Conservation (phyloP, 2,888 invertebrate species). For the Rhabditoides inermis region DNA sequence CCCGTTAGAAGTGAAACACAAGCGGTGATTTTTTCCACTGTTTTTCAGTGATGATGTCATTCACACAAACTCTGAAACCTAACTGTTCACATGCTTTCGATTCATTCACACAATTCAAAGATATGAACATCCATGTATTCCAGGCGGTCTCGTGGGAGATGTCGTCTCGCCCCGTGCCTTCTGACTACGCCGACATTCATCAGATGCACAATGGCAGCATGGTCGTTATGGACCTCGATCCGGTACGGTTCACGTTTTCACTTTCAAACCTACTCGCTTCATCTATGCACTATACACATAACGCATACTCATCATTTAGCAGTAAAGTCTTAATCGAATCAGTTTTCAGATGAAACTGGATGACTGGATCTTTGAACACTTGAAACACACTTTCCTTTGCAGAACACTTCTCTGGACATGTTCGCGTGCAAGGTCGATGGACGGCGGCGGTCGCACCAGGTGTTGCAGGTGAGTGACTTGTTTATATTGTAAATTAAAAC, state of each 20-base stretch:
- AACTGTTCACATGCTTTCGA: no score
- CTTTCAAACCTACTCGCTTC: not conserved
- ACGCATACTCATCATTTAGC: no score
- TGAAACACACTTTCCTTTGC: slow-evolving; percentile 10
- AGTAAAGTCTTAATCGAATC: no score
- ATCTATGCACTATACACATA: no score
- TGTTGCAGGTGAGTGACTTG: slow-evolving; percentile 10
- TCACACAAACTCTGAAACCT: no score
- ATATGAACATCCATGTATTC: no score
- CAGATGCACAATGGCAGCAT: slow-evolving; percentile 55
- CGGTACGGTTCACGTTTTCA: not conserved
- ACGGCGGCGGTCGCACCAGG: slow-evolving; percentile 17
- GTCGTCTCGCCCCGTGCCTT: slow-evolving; percentile 42
- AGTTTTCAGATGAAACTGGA: not conserved
- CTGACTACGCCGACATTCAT: slow-evolving; percentile 50
- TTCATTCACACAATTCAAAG: no score
- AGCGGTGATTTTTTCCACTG: no score
- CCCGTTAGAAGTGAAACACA: no score
- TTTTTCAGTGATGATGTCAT: no score
- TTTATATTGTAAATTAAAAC: not conserved
- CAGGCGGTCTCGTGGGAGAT: slow-evolving; percentile 35
- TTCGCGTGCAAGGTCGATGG: slow-evolving; percentile 38
- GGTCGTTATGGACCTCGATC: slow-evolving; percentile 35
- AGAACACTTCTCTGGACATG: slow-evolving; percentile 28
- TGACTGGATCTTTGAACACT: not conserved